A percentile compares a stretch with the other conserved stretches of the same genome.
Evolutionary conservation across 2,797 vertebrate genomes (phyloP).

Genomic region (Parauchenoglanis ngamensis): DNA sequence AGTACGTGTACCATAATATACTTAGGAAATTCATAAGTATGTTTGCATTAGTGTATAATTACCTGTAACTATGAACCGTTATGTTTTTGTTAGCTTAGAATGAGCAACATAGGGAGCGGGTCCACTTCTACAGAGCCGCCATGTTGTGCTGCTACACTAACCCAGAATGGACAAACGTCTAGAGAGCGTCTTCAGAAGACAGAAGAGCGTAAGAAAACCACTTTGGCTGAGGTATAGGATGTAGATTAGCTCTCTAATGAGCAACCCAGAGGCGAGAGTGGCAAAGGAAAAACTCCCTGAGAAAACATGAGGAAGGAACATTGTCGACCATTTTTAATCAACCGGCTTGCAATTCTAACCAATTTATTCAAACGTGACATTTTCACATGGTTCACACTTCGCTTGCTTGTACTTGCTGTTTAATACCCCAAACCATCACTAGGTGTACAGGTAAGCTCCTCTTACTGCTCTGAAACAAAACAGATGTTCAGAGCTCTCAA

Average conservation of each 20-base stretch:
- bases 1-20: too few species aligned
- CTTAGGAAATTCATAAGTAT: too few species aligned
- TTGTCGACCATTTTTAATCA: background rate
- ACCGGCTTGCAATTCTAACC: background rate
- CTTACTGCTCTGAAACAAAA: background rate
- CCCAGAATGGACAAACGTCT: too few species aligned
- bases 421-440: background rate
- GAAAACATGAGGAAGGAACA: background rate
- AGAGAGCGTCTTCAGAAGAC: too few species aligned
- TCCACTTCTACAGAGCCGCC: too few species aligned
- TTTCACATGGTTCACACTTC: background rate
- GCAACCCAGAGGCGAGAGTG: background rate
- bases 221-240: too few species aligned
- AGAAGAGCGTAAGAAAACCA: too few species aligned
- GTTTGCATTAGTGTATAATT: too few species aligned
- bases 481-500: background rate
- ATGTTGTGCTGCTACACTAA: too few species aligned
- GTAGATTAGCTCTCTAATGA: background rate
- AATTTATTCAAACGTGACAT: background rate
- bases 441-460: background rate
- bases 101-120: too few species aligned
- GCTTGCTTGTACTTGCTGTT: background rate
- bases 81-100: too few species aligned
- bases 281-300: background rate
- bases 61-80: too few species aligned